Evolutionary conservation across 2,113 vertebrate species (phyloP).

Genomic region (Myotis brandtii): DNA sequence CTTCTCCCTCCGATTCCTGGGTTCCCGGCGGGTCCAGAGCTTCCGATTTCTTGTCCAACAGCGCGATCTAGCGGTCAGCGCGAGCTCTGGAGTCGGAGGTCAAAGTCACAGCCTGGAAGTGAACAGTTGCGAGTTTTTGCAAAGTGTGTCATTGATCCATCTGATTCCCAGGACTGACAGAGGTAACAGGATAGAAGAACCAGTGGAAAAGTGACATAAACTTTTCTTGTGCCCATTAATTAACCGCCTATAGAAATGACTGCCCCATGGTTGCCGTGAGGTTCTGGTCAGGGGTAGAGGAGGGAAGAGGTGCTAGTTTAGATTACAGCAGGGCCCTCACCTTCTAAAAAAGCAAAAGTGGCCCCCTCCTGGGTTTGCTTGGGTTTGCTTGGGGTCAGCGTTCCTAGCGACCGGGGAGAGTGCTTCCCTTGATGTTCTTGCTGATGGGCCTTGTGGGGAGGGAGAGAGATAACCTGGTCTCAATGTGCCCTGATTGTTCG

Average conservation of each 20-base stretch:
- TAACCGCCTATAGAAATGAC: not conserved
- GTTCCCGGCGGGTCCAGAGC: slow-evolving; percentile 23
- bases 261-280: not conserved
- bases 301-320: not conserved
- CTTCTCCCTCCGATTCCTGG: slow-evolving; percentile 69
- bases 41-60: slow-evolving; percentile 67
- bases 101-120: not conserved
- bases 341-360: not conserved
- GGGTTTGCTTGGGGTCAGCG: not conserved
- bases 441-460: not conserved
- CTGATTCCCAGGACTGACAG: not conserved
- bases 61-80: slow-evolving; percentile 55
- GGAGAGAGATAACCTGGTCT: not conserved
- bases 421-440: not conserved
- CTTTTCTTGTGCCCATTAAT: not conserved
- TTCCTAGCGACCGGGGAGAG: not conserved
- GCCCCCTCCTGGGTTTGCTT: not conserved
- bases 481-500: fast-evolving
- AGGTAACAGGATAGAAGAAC: not conserved
- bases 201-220: not conserved
- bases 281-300: not conserved
- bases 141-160: not conserved
- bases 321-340: not conserved
- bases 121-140: not conserved
- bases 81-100: not conserved